Conservation (phyloP, 2,797 vertebrate species). For the Cottoperca gobio region DNA sequence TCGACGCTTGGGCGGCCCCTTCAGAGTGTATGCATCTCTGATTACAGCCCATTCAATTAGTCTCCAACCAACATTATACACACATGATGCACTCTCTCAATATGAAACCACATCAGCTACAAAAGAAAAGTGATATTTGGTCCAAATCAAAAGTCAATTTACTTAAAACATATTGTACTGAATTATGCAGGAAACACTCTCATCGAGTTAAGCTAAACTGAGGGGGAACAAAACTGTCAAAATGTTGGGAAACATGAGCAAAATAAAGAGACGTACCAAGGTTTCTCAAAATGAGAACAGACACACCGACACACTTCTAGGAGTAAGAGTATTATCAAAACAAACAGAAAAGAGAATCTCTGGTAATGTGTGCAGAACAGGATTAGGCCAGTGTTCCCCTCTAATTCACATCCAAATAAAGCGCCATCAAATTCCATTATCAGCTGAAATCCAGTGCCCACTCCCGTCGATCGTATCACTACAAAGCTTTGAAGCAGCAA, state of each 20-base stretch:
- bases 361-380: constrained; percentile 11
- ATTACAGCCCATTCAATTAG: constrained; percentile 48
- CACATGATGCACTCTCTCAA: background rate
- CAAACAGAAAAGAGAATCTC: background rate
- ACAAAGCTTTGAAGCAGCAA: constrained; percentile 32
- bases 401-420: constrained; percentile 36
- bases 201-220: background rate
- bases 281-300: background rate
- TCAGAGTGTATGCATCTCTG: constrained; percentile 43
- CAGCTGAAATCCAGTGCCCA: constrained; percentile 15
- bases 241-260: background rate
- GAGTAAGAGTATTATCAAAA: constrained; percentile 12
- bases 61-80: constrained; percentile 28
- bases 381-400: constrained; percentile 14
- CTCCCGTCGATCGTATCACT: background rate
- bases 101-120: constrained; percentile 1
- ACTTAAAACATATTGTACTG: background rate
- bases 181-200: background rate
- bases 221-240: constrained; percentile 7
- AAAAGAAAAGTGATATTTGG: constrained; percentile 18
- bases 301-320: constrained; percentile 4
- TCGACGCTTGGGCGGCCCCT: constrained; percentile 42
- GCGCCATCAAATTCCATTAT: constrained; percentile 16
- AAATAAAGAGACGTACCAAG: background rate
- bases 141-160: constrained; percentile 4